Base-by-base conservation (phyloP, 2,888 invertebrate genomes). In the Seira ritae region DNA sequence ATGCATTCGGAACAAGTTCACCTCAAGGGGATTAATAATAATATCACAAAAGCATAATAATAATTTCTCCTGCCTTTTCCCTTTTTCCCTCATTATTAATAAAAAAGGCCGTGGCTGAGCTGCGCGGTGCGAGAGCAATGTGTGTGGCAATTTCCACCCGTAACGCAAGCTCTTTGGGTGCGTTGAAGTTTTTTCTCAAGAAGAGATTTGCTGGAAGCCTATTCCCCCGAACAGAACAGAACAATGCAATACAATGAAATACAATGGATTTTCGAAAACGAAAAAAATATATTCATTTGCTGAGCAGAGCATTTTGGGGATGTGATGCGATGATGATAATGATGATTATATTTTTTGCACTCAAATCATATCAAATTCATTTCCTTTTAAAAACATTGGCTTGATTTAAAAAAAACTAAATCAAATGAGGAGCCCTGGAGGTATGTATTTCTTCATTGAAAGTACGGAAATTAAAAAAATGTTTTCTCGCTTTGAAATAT, bases 1-100 rank as follows among this genome's bases (percentile, higher is more conserved):
- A 55, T 55, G 60, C 50, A 83, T 83, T 82, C 74, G 70, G 68
- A 83, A 83, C 83, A 83, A 83, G 83, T 78, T 83, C 78, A 83
- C 74, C 83, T 83, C 69, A 74, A 74, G 83, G 83, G 78, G 69
- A 78, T 78, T 78, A 69, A 83, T 78, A 78, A 74, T 72, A 83
- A 65, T 72, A 78, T 74, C 77, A 73, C 62, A 70, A 71, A 55
- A 55, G 80, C 75, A 10, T 19, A 69, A 19, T 80, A 17, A 24
- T 37, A 6, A 19, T 69, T 24, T 24, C 19, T 12, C 10, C n/a
- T 8, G 2, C 69, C 66, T 65, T 74, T 78, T 78, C 69, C 73
- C 78, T 23, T 76, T 76, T 23, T 81, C 22, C 66, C 65, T 37
- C 24, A 62, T 77, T 82, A 73, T 69, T 77, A 83, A 78, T 74